Base-by-base conservation (phyloP, 2,888 invertebrate species). In the Euproctis similis region DNA sequence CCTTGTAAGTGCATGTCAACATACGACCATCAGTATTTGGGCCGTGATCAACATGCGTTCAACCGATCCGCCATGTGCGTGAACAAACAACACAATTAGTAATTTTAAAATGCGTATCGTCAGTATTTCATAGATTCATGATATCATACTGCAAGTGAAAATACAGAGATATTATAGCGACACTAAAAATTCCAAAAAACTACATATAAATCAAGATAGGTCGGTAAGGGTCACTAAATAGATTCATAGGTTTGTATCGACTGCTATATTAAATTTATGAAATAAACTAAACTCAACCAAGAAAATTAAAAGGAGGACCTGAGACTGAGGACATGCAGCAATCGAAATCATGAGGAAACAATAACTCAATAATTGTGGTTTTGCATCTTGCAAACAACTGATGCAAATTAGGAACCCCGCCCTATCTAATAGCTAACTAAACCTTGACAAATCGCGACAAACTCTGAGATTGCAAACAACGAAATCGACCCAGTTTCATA, bases 401-500 rank as follows among this genome's bases (percentile, higher is more conserved):
- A 56, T 53, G 42, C 33, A 39, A 36, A 53, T 26, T 29, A 31
- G 36, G 30, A 36, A 43, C 28, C 40, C 8, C 41, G 38, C 53
- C 39, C 43, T 40, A 23, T 24, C 24, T 53, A 44, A 46, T 49
- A 30, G 43, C 34, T 41, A 46, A 39, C 27, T 30, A 34, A 44
- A 36, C 35, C 36, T 41, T 39, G 31, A 38, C 28, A 31, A 52
- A 47, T 36, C 29, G 36, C 49, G 41, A 42, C 39, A 48, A 54
- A 44, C 38, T 20, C 25, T 52, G 42, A 48, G 35, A 66, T 65
- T 66, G 65, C 39, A 39, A 40, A 46, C 47, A 46, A 54, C 44
- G 61, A 67, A 64, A 63, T 56, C 58, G 67, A 59, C 64, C 66
- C 37, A 59, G 55, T 61, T 75, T n/a, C n/a, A n/a, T n/a, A n/a